Evolutionary conservation across 1,140 invertebrate species (phyloP).

Genomic region (Bombus turneri): DNA sequence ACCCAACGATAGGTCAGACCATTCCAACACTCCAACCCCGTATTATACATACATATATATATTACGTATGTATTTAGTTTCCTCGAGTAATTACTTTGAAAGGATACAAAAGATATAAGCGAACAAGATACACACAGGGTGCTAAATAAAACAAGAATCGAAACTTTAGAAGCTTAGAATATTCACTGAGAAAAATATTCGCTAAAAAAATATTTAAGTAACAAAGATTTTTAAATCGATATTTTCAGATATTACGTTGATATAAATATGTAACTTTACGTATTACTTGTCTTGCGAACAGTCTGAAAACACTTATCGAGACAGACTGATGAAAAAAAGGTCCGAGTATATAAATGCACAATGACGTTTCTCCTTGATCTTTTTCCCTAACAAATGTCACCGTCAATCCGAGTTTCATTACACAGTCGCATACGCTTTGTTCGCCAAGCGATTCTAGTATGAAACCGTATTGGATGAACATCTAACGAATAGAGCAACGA

Average conservation of each 20-base stretch:
- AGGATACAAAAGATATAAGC: background rate
- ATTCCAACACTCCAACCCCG: background rate
- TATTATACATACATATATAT: background rate
- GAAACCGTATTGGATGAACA: slow-evolving; percentile 50
- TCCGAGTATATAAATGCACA: background rate
- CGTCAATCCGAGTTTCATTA: slow-evolving; percentile 49
- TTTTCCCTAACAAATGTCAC: background rate
- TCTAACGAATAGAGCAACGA: slow-evolving; percentile 35
- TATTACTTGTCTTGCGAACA: background rate
- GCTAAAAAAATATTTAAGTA: background rate
- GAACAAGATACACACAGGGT: background rate
- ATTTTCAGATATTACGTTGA: background rate
- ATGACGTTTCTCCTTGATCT: slow-evolving; percentile 4
- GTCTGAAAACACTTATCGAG: background rate
- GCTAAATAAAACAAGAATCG: background rate
- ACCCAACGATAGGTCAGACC: background rate
- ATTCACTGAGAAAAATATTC: background rate
- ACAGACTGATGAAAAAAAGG: background rate
- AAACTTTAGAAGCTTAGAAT: background rate
- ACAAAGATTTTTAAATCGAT: background rate
- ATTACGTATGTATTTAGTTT: background rate
- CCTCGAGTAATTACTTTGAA: background rate
- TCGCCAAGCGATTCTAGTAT: slow-evolving; percentile 26
- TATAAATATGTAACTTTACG: background rate
- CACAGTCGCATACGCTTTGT: slow-evolving; percentile 45